phyloP scores from a whole-genome alignment of 1,140 invertebrate genomes.

The Drosophila ercepeae region DNA sequence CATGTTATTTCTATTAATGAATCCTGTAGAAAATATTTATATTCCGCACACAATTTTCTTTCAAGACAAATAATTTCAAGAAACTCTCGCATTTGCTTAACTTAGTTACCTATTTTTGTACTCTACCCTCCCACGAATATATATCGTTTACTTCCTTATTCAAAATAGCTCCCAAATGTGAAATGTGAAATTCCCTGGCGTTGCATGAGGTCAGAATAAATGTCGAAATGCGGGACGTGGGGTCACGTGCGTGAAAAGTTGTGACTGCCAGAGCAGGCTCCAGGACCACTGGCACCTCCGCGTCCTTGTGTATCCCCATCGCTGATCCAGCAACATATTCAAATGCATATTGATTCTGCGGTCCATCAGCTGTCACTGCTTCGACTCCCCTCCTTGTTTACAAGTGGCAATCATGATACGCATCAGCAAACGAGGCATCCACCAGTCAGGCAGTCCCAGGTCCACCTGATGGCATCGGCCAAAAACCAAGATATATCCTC shows the following conservation, averaged over 20 bases:
- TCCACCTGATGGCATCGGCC: conserved; percentile 51
- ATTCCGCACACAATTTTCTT: background rate
- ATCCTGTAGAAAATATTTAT: background rate
- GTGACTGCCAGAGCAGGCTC: conserved; percentile 6
- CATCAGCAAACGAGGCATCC: conserved; percentile 60
- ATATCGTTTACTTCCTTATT: conserved; percentile 34
- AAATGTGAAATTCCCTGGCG: conserved; percentile 22
- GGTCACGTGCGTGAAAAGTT: conserved; percentile 65
- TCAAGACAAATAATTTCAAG: background rate
- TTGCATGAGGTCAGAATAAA: conserved; percentile 33
- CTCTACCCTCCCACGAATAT: conserved; percentile 20
- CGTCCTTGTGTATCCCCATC: background rate
- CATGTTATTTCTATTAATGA: background rate
- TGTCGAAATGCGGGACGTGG: conserved; percentile 47
- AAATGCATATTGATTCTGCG: conserved; percentile 81
- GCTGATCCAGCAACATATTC: conserved; percentile 47
- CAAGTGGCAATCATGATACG: conserved; percentile 74
- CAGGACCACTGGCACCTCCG: background rate
- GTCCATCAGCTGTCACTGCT: conserved; percentile 45
- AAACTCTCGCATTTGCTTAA: conserved; percentile 3
- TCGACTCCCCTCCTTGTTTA: conserved; percentile 38
- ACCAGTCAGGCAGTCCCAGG: conserved; percentile 44
- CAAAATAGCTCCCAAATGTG: conserved; percentile 36
- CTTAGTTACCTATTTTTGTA: background rate
- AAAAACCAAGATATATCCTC: conserved; percentile 27